These are phyloP conservation scores for Drosophila mimica DNA, from an alignment of 2,888 invertebrate genomes.

Conservation along the genomic window DNA sequence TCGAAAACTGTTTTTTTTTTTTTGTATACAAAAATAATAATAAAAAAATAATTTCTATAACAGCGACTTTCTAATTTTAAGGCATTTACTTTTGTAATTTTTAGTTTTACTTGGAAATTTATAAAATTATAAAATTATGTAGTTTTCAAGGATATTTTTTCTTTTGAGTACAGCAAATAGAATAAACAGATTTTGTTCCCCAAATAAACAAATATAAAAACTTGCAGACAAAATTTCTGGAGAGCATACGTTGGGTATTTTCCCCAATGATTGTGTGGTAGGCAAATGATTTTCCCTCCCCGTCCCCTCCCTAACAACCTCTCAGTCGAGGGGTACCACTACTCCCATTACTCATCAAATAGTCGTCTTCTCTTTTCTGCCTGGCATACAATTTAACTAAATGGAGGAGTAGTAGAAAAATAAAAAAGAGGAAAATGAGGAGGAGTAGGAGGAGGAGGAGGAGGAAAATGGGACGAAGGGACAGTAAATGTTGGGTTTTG, in stretches of 20 bases:
- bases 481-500: constrained; percentile 40
- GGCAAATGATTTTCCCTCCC: not conserved
- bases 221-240: not conserved
- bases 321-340: not conserved
- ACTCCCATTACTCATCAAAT: not conserved
- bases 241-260: not conserved
- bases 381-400: not conserved
- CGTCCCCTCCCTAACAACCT: not conserved
- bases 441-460: no score
- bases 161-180: not conserved
- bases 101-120: not conserved
- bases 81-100: not conserved
- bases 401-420: not conserved
- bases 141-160: not conserved
- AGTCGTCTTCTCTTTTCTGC: not conserved
- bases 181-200: not conserved
- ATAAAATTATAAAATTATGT: not conserved
- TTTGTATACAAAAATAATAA: no score
- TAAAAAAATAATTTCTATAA: no score
- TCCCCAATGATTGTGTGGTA: not conserved
- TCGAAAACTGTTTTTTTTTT: no score
- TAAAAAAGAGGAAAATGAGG: no score
- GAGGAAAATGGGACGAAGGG: not conserved
- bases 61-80: no score
- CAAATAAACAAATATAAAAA: not conserved